phyloP scores from a whole-genome alignment of 1,140 invertebrate species.

The Anadara kagoshimensis region DNA sequence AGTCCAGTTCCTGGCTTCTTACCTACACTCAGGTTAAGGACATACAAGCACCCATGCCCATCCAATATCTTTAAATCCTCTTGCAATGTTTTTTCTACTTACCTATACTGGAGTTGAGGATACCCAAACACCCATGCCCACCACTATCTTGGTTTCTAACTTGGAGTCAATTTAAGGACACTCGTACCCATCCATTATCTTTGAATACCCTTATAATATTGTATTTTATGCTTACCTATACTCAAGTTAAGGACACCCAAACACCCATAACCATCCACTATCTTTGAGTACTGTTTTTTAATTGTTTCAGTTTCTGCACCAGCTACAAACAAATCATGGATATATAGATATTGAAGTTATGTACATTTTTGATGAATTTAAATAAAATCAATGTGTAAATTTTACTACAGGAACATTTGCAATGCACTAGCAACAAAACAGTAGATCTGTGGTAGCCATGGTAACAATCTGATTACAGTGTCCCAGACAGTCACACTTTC shows the following conservation, averaged over 20 bases:
- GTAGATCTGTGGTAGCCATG: no score
- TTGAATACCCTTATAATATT: constrained; percentile 79
- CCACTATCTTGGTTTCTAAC: constrained; percentile 29
- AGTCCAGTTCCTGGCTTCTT: no score
- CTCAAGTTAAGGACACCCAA: constrained; percentile 91
- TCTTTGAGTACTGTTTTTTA: constrained; percentile 89
- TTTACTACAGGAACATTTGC: no score
- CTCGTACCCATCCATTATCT: constrained; percentile 89
- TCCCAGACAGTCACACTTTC: no score
- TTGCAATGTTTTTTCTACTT: constrained; percentile 54
- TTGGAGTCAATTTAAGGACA: no score
- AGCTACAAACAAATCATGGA: constrained; percentile 64
- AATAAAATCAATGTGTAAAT: no score
- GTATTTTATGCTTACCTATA: constrained; percentile 76
- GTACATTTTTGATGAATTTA: no score
- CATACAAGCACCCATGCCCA: constrained; percentile 82
- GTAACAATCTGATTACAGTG: no score
- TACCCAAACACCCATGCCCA: constrained; percentile 93
- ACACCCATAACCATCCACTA: constrained; percentile 94
- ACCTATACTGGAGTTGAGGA: constrained; percentile 88
- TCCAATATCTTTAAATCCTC: constrained; percentile 90
- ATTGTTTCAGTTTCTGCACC: constrained; percentile 89
- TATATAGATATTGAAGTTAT: no score
- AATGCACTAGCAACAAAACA: no score
- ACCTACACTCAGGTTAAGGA: no score